Evolutionary conservation across 2,113 vertebrate species (phyloP).

Genomic region (Hirundichthys speculiger): DNA sequence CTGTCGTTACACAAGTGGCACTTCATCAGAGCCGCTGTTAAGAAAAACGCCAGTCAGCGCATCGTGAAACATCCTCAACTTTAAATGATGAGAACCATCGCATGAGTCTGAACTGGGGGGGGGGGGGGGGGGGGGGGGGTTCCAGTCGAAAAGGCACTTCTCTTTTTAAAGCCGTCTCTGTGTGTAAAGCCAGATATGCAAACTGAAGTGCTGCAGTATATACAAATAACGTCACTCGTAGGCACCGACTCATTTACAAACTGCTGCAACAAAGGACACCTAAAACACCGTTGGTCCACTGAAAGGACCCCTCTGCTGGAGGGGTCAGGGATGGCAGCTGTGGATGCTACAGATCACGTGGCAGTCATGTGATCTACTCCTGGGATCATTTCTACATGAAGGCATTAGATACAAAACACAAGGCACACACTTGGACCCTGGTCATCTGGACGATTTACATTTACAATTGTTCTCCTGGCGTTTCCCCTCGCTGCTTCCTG

Average conservation of each 20-base stretch:
- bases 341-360: constrained; percentile 49
- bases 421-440: constrained; percentile 68
- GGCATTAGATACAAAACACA: constrained; percentile 46
- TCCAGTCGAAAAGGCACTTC: constrained; percentile 66
- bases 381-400: constrained; percentile 35
- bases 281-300: constrained; percentile 63
- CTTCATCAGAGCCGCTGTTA: too few species aligned
- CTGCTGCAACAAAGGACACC: too few species aligned
- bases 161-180: constrained; percentile 2
- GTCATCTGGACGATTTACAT: constrained; percentile 42
- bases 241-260: constrained; percentile 66
- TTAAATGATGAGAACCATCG: too few species aligned
- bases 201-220: constrained; percentile 38
- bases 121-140: too few species aligned
- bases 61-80: too few species aligned
- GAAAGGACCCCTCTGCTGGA: constrained; percentile 38
- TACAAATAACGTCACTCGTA: constrained; percentile 44
- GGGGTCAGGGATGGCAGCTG: constrained; percentile 21
- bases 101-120: too few species aligned
- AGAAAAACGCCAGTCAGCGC: too few species aligned
- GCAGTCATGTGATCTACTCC: constrained; percentile 37
- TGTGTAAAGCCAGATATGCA: constrained; percentile 55
- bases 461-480: constrained; percentile 43
- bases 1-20: too few species aligned
- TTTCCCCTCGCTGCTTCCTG: constrained; percentile 45